Evolutionary conservation across 2,888 invertebrate species (phyloP), one percentile per base, ranked within the genome.

Genomic region (Camptogramma bilineatum): DNA sequence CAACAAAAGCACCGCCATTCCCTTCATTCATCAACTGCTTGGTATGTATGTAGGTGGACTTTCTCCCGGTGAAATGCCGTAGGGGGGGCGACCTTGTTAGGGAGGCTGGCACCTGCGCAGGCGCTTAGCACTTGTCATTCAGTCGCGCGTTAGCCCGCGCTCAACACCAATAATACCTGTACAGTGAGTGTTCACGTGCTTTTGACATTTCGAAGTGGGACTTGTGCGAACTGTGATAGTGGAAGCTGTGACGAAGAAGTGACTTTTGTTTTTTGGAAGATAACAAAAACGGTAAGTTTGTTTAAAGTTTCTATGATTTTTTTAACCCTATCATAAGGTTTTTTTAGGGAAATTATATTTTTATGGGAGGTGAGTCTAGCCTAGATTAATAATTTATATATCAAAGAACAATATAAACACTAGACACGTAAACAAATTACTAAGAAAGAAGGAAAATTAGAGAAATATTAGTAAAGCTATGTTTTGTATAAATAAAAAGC

Each of bases 21-120:
- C 84, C 85, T 86, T 85, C 86, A 85, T 85, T 39, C 84, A 85
- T 82, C 75, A 65, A 73, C 73, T 87, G 91, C 91, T 92, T 90
- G 90, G 91, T 92, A 92, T 91, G 92, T 91, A 92, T 91, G 91
- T 91, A 92, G 92, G 92, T 85, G 90, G 89, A 91, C 92, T 92
- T 92, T 91, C 92, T 89, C 92, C 82, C 85, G 88, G 90, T 87
- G 91, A 91, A 91, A 91, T 85, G 87, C 80, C 79, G 81, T 81
- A 83, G 85, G 86, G 85, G 85, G 79, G 86, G 84, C 90, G 92
- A 90, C 92, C 92, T 91, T 92, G 91, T 91, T 92, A 88, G 91
- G 90, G 92, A 91, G 88, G 87, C 84, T 86, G 88, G 80, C 92
- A 91, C 92, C 92, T 92, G 92, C 86, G 84, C 76, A 69, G 79